Base-by-base conservation (phyloP, 2,113 vertebrate genomes). In the Petaurus breviceps region DNA sequence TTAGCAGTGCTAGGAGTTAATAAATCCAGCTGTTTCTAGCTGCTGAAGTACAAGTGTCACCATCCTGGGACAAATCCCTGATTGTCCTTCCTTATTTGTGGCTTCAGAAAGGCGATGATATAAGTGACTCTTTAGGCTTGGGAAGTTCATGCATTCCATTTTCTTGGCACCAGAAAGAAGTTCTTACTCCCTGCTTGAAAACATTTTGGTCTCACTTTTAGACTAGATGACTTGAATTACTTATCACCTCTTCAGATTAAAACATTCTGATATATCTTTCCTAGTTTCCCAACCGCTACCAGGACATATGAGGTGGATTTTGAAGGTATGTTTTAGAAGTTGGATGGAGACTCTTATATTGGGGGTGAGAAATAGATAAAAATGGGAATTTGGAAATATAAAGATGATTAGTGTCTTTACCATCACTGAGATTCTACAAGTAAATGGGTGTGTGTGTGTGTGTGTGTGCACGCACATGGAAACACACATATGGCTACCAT, bases 351-450 rank as follows among this genome's bases (percentile, higher is more conserved):
- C 53, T 52, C 7, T 12, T 94, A n/a, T 51, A 57, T 50, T 92
- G 9, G 22, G 54, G 50, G 89, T 55, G 92, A 91, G 46, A 77
- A 0, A 23, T 5, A 53, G 46, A 2, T 47, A 24, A 53, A 93
- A 93, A 46, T 3, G 94, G 37, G 16, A 23, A 57, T 91, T 55
- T 90, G 43, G 51, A 92, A 97, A 93, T 24, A 89, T 93, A 25
- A 95, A 10, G 50, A 46, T 77, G 90, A 50, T 24, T 51, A 16
- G 50, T 89, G 8, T 46, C 49, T 49, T 95, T 96, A 94, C n/a
- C 55, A 95, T 91, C n/a, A 93, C 94, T 23, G 57, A 55, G 91
- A 95, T 90, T 92, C 55, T 95, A 84, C 43, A 84, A 8, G 37
- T 92, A 9, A 91, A 84, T 43, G 19, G 43, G 37, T n/a, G 37